These are phyloP conservation scores for Caranx melampygus DNA, from an alignment of 2,113 vertebrate genomes.

Conservation along the genomic window DNA sequence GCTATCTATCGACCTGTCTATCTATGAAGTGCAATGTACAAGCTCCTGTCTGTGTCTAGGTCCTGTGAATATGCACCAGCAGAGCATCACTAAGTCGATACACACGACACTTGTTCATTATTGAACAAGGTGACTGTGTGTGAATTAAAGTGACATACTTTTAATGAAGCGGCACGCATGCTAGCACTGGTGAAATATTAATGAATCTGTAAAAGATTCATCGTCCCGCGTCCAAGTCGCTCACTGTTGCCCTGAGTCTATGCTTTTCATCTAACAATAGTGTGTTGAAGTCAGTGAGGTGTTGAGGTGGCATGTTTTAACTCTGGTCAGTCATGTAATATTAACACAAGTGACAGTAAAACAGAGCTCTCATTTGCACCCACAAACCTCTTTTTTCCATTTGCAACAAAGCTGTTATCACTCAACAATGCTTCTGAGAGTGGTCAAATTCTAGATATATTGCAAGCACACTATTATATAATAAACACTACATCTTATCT, in stretches of 20 bases:
- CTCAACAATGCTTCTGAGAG: neutral
- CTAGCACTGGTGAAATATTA: slow-evolving; percentile 45
- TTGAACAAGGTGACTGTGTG: slow-evolving; percentile 50
- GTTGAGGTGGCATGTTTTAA: slow-evolving; percentile 21
- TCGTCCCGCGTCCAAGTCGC: slow-evolving; percentile 18
- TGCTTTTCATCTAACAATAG: neutral
- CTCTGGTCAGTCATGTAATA: slow-evolving; percentile 34
- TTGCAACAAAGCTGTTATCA: slow-evolving; percentile 20
- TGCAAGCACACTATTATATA: neutral
- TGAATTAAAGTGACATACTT: slow-evolving; percentile 53
- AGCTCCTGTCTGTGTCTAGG: neutral
- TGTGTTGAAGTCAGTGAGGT: slow-evolving; percentile 11
- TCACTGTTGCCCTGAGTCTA: neutral
- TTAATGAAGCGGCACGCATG: slow-evolving; percentile 38
- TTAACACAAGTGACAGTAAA: slow-evolving; percentile 32
- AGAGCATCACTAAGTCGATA: slow-evolving; percentile 42
- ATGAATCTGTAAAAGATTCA: slow-evolving; percentile 52
- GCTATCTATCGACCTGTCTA: neutral
- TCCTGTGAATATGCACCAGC: slow-evolving; percentile 20
- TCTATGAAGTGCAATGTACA: neutral
- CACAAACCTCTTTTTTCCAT: slow-evolving; percentile 16
- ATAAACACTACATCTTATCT: neutral
- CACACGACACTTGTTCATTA: slow-evolving; percentile 48
- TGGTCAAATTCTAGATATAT: neutral
- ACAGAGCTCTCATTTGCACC: slow-evolving; percentile 5